These are phyloP conservation scores for Mycalesis mineus DNA, from an alignment of 2,888 invertebrate genomes.

Conservation along the genomic window DNA sequence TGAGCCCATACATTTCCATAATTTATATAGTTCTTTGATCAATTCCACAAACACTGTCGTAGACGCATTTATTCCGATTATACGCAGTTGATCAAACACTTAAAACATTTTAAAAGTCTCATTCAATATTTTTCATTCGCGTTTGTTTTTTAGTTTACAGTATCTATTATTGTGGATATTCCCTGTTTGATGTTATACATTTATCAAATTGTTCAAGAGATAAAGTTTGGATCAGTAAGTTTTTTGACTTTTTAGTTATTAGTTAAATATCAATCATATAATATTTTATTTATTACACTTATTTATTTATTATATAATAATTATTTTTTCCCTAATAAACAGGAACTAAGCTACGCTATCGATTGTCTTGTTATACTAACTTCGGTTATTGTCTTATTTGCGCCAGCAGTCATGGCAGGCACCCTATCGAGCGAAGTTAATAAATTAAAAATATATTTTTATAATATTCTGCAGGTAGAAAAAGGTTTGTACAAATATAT, in stretches of 20 bases:
- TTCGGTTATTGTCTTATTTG: slow-evolving; percentile 7
- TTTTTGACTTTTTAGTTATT: too few species aligned
- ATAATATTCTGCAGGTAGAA: slow-evolving; percentile 10
- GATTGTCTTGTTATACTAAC: slow-evolving; percentile 1
- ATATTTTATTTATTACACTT: too few species aligned
- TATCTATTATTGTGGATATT: background rate
- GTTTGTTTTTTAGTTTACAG: background rate
- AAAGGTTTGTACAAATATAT: slow-evolving; percentile 5
- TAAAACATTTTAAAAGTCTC: too few species aligned
- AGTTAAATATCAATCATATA: too few species aligned
- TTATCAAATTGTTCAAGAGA: background rate
- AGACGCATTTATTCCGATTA: background rate
- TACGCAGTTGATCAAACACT: too few species aligned
- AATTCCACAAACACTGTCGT: slow-evolving; percentile 1
- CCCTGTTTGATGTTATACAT: background rate
- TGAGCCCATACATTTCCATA: background rate
- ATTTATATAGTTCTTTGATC: slow-evolving; percentile 8
- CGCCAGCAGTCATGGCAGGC: slow-evolving; percentile 13
- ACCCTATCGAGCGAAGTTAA: slow-evolving; percentile 7
- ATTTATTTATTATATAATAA: too few species aligned
- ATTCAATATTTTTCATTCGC: too few species aligned
- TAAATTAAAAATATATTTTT: slow-evolving; percentile 18
- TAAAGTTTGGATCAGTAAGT: too few species aligned
- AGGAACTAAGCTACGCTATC: too few species aligned
- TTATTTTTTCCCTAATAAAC: too few species aligned